A percentile compares a stretch with the other conserved stretches of the same genome.
Conservation (phyloP, 2,113 vertebrate genomes). For the Turdus rufiventris region DNA sequence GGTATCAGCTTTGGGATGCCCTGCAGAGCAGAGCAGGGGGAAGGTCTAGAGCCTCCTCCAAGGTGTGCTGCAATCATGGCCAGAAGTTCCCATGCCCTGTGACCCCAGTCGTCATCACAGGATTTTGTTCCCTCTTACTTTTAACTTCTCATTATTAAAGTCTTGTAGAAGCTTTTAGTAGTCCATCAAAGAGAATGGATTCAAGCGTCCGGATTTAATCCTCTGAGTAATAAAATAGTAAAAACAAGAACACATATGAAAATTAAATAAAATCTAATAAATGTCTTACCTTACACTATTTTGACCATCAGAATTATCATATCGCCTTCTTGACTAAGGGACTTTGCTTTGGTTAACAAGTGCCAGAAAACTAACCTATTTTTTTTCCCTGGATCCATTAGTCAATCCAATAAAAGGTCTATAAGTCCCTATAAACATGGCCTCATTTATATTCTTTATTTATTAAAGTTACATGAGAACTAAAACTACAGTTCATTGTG, state of each 20-base stretch:
- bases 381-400: background rate
- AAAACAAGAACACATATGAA: background rate
- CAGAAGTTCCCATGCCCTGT: background rate
- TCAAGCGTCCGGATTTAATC: background rate
- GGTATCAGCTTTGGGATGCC: background rate
- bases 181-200: background rate
- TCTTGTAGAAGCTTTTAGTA: background rate
- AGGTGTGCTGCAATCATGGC: background rate
- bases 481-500: background rate
- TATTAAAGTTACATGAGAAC: background rate
- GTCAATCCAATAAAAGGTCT: background rate
- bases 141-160: background rate
- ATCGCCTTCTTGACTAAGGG: background rate
- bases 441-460: background rate
- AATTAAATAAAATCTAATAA: background rate
- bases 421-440: background rate
- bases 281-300: background rate
- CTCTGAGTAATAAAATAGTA: background rate
- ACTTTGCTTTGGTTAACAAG: background rate
- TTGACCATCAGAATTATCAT: background rate
- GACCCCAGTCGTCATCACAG: fast-evolving
- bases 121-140: background rate
- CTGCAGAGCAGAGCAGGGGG: background rate
- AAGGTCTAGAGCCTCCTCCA: background rate
- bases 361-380: background rate